Percentiles rank a stretch among this genome's conserved stretches.
phyloP scores from a whole-genome alignment of 2,888 invertebrate genomes.

The Lomographa bimaculata region DNA sequence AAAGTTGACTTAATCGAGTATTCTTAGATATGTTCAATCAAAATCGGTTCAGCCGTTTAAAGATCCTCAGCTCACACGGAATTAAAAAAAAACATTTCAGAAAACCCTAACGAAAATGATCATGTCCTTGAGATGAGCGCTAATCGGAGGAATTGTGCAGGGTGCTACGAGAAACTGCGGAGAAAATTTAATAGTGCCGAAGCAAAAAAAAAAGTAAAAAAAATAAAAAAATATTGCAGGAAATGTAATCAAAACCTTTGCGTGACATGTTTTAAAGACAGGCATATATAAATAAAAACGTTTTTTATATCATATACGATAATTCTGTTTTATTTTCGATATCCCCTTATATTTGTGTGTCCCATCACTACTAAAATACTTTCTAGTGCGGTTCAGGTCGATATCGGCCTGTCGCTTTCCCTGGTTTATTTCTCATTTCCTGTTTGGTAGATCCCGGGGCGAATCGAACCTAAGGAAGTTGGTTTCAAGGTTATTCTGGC shows the following conservation, averaged over 20 bases:
- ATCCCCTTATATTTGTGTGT: conserved; percentile 33
- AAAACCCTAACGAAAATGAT: conserved; percentile 26
- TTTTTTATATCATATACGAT: conserved; percentile 25
- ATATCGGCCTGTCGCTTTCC: conserved; percentile 28
- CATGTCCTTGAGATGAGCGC: conserved; percentile 37
- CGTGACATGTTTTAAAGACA: conserved; percentile 32
- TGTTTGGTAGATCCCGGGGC: conserved; percentile 29
- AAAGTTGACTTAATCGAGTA: no score
- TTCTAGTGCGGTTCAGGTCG: conserved; percentile 35
- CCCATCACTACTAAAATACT: conserved; percentile 37
- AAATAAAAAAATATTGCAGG: conserved; percentile 33
- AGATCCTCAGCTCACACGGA: no score
- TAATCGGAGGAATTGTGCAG: conserved; percentile 41
- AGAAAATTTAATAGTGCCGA: conserved; percentile 29
- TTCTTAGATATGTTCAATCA: no score
- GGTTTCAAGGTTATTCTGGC: conserved; percentile 23
- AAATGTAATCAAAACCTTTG: conserved; percentile 35
- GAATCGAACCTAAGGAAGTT: conserved; percentile 25
- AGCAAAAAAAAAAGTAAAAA: conserved; percentile 30
- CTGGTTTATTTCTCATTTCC: conserved; percentile 31
- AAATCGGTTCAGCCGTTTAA: no score
- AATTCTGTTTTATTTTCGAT: conserved; percentile 23
- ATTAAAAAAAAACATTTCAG: conserved; percentile 27
- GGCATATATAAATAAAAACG: conserved; percentile 25
- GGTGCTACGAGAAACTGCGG: conserved; percentile 38